Evolutionary conservation across 2,888 invertebrate genomes (phyloP).

Genomic region (Phrixothrix hirtus): DNA sequence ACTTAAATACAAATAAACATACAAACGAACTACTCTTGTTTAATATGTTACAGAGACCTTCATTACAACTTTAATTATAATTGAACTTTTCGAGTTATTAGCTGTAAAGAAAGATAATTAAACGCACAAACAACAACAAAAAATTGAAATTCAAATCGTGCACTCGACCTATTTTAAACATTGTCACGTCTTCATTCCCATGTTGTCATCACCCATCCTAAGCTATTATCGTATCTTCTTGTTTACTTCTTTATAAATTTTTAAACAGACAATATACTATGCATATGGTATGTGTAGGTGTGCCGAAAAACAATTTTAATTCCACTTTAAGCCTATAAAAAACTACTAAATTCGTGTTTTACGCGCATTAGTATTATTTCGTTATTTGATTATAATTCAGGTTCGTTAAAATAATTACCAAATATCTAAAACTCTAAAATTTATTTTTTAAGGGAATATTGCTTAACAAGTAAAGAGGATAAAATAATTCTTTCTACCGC

Average conservation of each 20-base stretch:
- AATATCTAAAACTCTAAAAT: not conserved
- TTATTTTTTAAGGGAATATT: no score
- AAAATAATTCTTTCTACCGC: no score
- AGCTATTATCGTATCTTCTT: slow-evolving; percentile 18
- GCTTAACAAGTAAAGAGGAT: no score
- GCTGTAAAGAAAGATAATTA: slow-evolving; percentile 4
- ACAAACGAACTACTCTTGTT: slow-evolving; percentile 1
- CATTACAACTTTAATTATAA: slow-evolving; percentile 10
- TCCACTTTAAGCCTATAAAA: slow-evolving; percentile 6
- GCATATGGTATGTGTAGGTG: slow-evolving; percentile 13
- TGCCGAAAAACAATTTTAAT: slow-evolving; percentile 10
- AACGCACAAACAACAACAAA: slow-evolving; percentile 7
- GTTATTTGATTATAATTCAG: not conserved
- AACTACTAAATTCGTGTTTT: not conserved
- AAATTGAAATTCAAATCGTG: not conserved
- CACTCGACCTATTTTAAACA: slow-evolving; percentile 1
- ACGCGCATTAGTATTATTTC: no score
- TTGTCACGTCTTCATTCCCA: slow-evolving; percentile 6
- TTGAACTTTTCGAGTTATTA: no score
- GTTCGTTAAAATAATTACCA: not conserved
- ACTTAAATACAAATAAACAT: slow-evolving; percentile 12
- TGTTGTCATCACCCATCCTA: slow-evolving; percentile 16
- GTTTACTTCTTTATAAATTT: slow-evolving; percentile 15
- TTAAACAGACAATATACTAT: slow-evolving; percentile 13
- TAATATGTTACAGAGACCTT: slow-evolving; percentile 3